phyloP scores from a whole-genome alignment of 2,888 invertebrate species.

The Lamellibrachia columna region DNA sequence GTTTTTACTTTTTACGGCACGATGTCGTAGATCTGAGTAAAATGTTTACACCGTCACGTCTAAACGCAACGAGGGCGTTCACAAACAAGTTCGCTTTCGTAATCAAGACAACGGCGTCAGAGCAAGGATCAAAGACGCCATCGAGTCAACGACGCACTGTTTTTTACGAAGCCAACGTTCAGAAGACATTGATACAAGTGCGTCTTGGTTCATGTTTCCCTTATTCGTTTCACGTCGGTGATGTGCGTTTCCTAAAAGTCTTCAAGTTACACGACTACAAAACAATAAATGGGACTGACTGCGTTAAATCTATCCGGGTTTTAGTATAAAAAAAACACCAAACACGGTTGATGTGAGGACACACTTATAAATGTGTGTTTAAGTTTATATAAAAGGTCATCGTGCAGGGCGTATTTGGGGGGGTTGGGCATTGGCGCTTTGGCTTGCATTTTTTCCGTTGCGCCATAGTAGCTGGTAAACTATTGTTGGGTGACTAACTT shows the following conservation, averaged over 20 bases:
- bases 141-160: not conserved
- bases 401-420: too few species aligned
- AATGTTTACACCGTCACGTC: not conserved
- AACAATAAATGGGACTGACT: not conserved
- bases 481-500: too few species aligned
- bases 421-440: too few species aligned
- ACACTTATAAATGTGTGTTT: too few species aligned
- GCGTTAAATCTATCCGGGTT: too few species aligned
- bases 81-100: constrained; percentile 12
- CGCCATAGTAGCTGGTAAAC: too few species aligned
- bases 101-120: not conserved
- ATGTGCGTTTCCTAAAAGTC: not conserved
- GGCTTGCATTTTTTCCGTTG: too few species aligned
- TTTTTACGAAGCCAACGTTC: not conserved
- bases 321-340: too few species aligned
- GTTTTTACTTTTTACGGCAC: not conserved
- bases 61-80: not conserved
- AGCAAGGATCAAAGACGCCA: not conserved
- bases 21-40: not conserved
- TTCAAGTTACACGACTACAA: not conserved
- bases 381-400: too few species aligned
- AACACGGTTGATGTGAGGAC: too few species aligned
- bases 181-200: not conserved
- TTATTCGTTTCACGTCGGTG: not conserved
- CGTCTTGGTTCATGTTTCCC: not conserved